Evolutionary conservation across 1,140 invertebrate genomes (phyloP), one percentile per base, ranked within the genome.

Genomic region (Saccostrea cuccullata): DNA sequence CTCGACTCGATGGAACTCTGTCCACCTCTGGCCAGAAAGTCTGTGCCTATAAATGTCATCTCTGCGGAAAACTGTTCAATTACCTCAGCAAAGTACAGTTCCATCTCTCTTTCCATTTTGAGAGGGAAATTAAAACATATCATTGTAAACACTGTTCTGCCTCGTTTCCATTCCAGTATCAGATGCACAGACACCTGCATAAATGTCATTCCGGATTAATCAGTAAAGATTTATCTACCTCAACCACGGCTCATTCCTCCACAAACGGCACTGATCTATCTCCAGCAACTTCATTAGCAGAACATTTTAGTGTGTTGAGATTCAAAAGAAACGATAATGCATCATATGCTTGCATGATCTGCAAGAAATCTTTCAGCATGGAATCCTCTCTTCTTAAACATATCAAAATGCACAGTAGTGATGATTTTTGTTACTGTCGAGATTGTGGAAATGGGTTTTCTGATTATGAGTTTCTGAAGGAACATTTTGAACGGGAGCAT

Each of bases 381-480:
- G 96, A 99, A 89, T 99, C 98, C 91, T 99, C 99, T 95, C 96
- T 99, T 84, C 98, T 99, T 95, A 99, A 99, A 95, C 99, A 99
- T 96, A 99, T 99, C 94, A 97, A 98, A 91, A 99, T 99, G 84
- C 99, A 99, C 95, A 99, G 98, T 11, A 94, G 94, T 55, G 98
- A 99, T 96, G 99, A 99, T 95, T 98, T 98, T 8, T 99, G 98
- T 96, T 96, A 99, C 89, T 96, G 96, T 88, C 93, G 94, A 87
- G 93, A 94, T 11, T 96, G 96, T 93, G 95, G 95, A 8, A 92
- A 95, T 77, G 95, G 95, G 17, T 96, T 96, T 90, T 94, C 93
- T 82, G 95, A 96, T 85, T 94, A 94, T 26, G 90, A 94, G 15
- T 95, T 95, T 88, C 92, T 96, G 8, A 92, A 95, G 12, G 94